Conservation (phyloP, 1,140 invertebrate genomes). For the Pristionchus pacificus region DNA sequence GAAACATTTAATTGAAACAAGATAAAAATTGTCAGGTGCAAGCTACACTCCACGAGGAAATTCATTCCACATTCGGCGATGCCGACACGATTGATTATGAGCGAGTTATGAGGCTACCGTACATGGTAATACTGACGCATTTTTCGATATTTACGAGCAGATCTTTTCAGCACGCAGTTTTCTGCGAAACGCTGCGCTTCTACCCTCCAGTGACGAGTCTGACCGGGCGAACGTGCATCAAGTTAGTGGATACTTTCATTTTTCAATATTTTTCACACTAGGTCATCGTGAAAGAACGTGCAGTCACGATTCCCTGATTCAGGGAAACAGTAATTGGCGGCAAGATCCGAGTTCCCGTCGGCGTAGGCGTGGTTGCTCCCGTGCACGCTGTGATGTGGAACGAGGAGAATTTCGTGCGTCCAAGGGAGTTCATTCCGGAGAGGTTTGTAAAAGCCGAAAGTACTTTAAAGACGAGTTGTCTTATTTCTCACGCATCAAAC, state of each 20-base stretch:
- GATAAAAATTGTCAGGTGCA: no score
- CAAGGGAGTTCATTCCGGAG: slow-evolving; percentile 48
- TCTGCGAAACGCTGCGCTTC: not conserved
- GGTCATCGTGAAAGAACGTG: no score
- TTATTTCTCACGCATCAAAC: no score
- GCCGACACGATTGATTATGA: slow-evolving; percentile 44
- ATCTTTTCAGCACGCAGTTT: not conserved
- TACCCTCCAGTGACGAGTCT: not conserved
- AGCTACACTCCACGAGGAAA: not conserved
- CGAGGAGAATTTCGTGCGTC: slow-evolving; percentile 51
- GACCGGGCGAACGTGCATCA: not conserved
- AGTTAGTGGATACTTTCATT: no score
- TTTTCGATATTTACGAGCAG: not conserved
- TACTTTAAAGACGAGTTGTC: not conserved
- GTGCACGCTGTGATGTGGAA: slow-evolving; percentile 57
- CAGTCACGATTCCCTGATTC: no score
- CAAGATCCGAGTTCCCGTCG: slow-evolving; percentile 27
- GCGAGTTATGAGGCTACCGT: slow-evolving; percentile 10
- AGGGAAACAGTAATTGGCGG: not conserved
- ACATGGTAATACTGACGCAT: not conserved
- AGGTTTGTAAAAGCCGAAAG: not conserved
- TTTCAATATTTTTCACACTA: no score
- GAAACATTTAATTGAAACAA: no score
- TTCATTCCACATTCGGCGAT: slow-evolving; percentile 50
- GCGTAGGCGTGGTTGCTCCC: slow-evolving; percentile 47